Evolutionary conservation across 2,888 invertebrate genomes (phyloP).

Genomic region (Bibio marci): DNA sequence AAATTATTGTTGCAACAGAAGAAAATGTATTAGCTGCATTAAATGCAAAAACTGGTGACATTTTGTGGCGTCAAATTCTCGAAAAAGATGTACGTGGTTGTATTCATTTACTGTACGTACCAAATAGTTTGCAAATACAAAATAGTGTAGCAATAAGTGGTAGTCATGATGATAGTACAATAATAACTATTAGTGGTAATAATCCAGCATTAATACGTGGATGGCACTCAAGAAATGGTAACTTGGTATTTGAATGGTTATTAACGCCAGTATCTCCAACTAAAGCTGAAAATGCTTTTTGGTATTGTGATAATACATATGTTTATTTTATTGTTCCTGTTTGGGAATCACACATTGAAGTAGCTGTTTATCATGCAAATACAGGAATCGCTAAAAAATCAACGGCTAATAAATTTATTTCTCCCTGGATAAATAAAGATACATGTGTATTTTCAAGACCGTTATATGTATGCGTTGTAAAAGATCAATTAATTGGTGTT

Average conservation of each 20-base stretch:
- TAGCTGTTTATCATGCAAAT: conserved; percentile 41
- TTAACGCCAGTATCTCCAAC: conserved; percentile 25
- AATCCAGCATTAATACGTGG: conserved; percentile 56
- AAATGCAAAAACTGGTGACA: conserved; percentile 54
- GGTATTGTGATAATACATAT: conserved; percentile 39
- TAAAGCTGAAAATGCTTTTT: conserved; percentile 32
- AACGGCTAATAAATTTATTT: conserved; percentile 38
- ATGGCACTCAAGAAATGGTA: conserved; percentile 58
- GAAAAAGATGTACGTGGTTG: conserved; percentile 44
- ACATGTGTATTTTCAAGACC: conserved; percentile 45
- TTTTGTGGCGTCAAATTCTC: conserved; percentile 62
- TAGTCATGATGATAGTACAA: conserved; percentile 32
- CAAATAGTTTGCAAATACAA: conserved; percentile 13
- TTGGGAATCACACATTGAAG: conserved; percentile 43
- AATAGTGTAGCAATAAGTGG: conserved; percentile 11
- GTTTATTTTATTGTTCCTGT: conserved; percentile 43
- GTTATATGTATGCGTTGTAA: conserved; percentile 46
- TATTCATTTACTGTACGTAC: conserved; percentile 45
- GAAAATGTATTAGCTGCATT: conserved; percentile 77
- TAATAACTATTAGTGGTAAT: conserved; percentile 58
- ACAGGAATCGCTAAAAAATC: conserved; percentile 38
- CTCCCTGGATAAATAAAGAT: conserved; percentile 41
- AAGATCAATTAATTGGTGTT: conserved; percentile 39
- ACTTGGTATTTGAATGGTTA: conserved; percentile 62
- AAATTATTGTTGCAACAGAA: conserved; percentile 65